Evolutionary conservation across 2,797 vertebrate species (phyloP).

Genomic region (Pteronotus mesoamericanus): DNA sequence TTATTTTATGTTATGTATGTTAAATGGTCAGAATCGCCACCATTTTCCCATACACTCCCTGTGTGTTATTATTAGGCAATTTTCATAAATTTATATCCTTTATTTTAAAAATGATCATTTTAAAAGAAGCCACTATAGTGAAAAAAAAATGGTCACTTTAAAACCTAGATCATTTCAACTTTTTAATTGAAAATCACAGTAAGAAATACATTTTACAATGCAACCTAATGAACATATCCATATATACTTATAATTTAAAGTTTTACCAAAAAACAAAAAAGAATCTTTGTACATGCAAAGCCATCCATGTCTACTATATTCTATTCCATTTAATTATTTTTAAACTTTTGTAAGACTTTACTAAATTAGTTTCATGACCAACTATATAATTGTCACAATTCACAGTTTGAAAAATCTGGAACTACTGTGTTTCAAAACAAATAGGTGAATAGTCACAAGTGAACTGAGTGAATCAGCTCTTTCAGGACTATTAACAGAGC

Average conservation of each 20-base stretch:
- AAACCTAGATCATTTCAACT: not conserved
- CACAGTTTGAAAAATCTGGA: constrained; percentile 6
- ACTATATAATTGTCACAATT: not conserved
- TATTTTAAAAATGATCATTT: not conserved
- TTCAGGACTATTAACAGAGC: not conserved
- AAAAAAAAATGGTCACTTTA: not conserved
- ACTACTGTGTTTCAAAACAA: constrained; percentile 29
- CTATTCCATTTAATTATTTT: not conserved
- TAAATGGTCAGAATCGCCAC: not conserved
- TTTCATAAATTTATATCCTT: not conserved
- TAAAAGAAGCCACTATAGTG: not conserved
- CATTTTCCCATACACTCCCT: not conserved
- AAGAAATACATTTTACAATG: not conserved
- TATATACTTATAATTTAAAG: not conserved
- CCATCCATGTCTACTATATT: not conserved
- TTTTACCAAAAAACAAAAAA: not conserved
- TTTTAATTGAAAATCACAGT: not conserved
- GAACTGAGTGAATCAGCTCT: not conserved
- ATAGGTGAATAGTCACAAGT: not conserved
- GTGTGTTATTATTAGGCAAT: not conserved
- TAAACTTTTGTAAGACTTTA: not conserved
- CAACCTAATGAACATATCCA: not conserved
- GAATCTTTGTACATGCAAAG: not conserved
- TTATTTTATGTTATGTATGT: not conserved
- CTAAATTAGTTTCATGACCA: not conserved